A percentile compares a stretch with the other conserved stretches of the same genome.
phyloP scores from a whole-genome alignment of 2,113 vertebrate genomes.

The Himantopus leucocephalus region DNA sequence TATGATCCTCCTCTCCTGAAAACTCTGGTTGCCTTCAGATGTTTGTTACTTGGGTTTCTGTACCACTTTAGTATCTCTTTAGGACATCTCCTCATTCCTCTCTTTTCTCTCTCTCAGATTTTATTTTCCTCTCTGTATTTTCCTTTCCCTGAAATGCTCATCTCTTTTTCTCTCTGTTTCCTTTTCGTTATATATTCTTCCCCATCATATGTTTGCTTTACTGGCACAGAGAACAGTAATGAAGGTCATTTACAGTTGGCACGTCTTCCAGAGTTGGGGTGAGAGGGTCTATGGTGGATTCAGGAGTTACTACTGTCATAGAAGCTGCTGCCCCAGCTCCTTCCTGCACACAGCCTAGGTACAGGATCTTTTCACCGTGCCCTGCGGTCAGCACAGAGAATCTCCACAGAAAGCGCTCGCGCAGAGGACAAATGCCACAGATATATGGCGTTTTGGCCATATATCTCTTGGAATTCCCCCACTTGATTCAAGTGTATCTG shows the following conservation, averaged over 20 bases:
- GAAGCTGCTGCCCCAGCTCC: neutral
- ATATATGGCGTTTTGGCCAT: neutral
- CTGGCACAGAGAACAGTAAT: neutral
- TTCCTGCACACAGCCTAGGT: neutral
- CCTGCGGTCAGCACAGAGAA: neutral
- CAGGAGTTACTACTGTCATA: neutral
- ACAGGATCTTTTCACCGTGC: neutral
- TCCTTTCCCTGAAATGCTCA: neutral
- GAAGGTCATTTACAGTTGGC: neutral
- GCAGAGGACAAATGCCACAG: neutral
- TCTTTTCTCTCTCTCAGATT: neutral
- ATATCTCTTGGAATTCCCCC: neutral
- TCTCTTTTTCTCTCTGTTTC: neutral
- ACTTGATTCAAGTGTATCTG: neutral
- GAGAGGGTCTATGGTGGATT: neutral
- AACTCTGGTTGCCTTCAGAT: neutral
- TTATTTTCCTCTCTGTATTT: neutral
- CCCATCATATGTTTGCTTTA: neutral
- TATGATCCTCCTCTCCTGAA: neutral
- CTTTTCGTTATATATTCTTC: neutral
- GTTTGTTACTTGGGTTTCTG: neutral
- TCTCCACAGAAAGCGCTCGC: neutral
- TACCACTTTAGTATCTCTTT: neutral
- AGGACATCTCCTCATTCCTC: neutral
- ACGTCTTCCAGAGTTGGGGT: fast-evolving